Evolutionary conservation across 2,113 vertebrate genomes (phyloP), one percentile per base, ranked within the genome.

Genomic region (Monopterus albus): DNA sequence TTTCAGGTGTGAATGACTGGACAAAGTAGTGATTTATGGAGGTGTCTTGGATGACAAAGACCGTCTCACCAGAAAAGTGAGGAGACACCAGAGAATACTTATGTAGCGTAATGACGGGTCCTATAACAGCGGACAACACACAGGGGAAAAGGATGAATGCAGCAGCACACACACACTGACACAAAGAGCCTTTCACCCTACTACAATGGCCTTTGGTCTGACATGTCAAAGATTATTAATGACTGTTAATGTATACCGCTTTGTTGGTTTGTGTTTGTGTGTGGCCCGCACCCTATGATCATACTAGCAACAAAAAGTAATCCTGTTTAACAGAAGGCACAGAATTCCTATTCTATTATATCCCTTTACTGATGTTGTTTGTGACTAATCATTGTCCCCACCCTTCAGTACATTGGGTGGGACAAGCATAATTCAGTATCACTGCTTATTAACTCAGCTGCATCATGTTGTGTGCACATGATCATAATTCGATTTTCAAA

Each of bases 211-310:
- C 74, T 73, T 82, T 84, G 68, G 72, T 88, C 70, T 65, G 72
- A 84, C 72, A 79, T 84, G 86, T 87, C 89, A 90, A 43, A 53
- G 38, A 78, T 87, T 87, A 91, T 91, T 88, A 89, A 92, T 91
- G 91, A 88, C 68, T 56, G 83, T 73, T 87, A 80, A 88, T 82
- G 71, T 79, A 87, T 72, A 84, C 76, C 26, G 18, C 82, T 88
- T 85, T 87, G 82, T 85, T 66, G 60, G 36, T 36, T 43, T 79
- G 60, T 31, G 39, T 57, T 62, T 76, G 45, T 47, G 42, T 79
- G 49, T 55, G 59, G 68, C 83, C 78, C 46, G 36, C 82, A 36
- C 82, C 80, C 81, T 83, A 60, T 35, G 47, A 78, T 75, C 61
- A 71, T 7, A 56, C 38, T 2, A 59, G 33, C 45, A 49, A 11